Evolutionary conservation across 2,113 vertebrate species (phyloP).

Genomic region (Caretta caretta): DNA sequence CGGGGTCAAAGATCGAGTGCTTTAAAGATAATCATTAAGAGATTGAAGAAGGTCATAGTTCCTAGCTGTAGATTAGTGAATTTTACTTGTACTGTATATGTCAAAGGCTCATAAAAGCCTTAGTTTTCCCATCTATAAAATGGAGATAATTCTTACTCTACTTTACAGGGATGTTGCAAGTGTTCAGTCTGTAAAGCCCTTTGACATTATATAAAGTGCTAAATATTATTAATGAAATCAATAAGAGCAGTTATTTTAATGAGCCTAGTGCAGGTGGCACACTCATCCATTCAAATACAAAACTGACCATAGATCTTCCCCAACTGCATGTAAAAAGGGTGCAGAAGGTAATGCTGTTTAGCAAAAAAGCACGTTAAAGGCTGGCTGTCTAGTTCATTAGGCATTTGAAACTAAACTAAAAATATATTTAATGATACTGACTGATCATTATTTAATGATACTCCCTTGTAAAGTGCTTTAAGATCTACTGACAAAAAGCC

Average conservation of each 20-base stretch:
- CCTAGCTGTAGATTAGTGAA: background rate
- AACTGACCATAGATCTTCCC: background rate
- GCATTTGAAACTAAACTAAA: background rate
- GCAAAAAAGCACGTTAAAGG: background rate
- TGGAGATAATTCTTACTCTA: background rate
- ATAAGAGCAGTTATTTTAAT: background rate
- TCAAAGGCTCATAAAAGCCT: background rate
- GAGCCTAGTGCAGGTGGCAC: background rate
- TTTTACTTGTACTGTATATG: background rate
- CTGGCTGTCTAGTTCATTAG: background rate
- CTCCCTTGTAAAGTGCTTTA: background rate
- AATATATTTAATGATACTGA: background rate
- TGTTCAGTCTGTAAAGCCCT: background rate
- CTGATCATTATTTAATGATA: too few species aligned
- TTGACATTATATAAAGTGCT: background rate
- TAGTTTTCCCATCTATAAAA: background rate
- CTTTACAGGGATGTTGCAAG: background rate
- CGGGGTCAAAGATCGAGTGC: background rate
- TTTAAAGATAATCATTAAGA: background rate
- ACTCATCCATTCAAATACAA: background rate
- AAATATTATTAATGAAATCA: background rate
- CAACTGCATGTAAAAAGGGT: background rate
- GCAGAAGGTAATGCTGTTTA: background rate
- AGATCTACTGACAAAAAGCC: background rate
- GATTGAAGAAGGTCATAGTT: background rate